Base-by-base conservation (phyloP, 2,113 vertebrate species). In the Sakesphorus luctuosus region DNA sequence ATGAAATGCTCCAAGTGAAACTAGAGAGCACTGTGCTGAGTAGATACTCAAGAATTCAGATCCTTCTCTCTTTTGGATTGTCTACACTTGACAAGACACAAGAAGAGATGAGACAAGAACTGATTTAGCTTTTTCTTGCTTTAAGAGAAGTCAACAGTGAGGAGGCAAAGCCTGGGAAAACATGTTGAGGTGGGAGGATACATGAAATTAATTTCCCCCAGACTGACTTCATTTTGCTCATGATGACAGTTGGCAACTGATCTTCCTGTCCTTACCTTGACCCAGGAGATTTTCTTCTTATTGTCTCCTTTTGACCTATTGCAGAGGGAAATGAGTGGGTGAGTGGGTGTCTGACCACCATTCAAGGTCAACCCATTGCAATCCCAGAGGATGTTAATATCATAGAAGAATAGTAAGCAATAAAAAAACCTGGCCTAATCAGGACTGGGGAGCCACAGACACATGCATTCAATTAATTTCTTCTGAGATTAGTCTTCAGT, bases 181-280 rank as follows among this genome's bases (percentile, higher is more conserved):
- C 0, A 1, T 19, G 10, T 6, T 1, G 8, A 38, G 3, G 7
- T 43, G 11, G 16, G 25, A 74, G 44, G 29, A 52, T 9, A 78
- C 56, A 82, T 33, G 56, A 56, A 68, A 66, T 50, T 78, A 7
- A 40, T 87, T 61, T 65, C 80, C 10, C 36, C 9, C 8, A 47
- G 5, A 12, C 6, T 47, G 13, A 76, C 12, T 61, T 73, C 21
- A 12, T 49, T 87, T 93, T 63, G 6, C 40, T 36, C 13, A 4
- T 36, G 14, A 29, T 35, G 13, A 14, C 20, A 87, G 46, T 0
- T 61, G 21, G 10, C 18, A 69, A 8, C 5, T 47, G 25, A 24
- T 72, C 35, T 55, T 78, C 46, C 16, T 50, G 17, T 78, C 25
- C 13, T 40, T 76, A 35, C 10, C 69, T 71, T 53, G 38, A 58